Percentiles rank a stretch among this genome's conserved stretches.
These are phyloP conservation scores for Idaea straminata DNA, from an alignment of 2,888 invertebrate species.

Conservation along the genomic window DNA sequence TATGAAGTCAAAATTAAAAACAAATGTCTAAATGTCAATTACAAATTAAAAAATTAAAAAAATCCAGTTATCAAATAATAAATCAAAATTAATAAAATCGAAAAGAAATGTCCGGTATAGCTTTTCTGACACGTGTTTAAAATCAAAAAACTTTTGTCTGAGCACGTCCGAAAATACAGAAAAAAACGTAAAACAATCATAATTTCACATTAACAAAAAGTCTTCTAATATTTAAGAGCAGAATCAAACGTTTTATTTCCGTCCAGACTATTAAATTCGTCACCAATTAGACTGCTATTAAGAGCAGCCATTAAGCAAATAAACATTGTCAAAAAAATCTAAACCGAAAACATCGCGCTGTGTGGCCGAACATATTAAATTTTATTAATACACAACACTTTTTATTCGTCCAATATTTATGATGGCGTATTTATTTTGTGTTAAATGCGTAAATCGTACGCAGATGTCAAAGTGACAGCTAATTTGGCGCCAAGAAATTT, in stretches of 20 bases:
- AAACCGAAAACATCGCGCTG: conserved; percentile 42
- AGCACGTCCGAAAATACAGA: neutral
- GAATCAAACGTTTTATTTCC: conserved; percentile 20
- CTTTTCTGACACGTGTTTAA: no score
- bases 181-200: neutral
- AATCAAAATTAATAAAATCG: no score
- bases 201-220: neutral
- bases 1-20: no score
- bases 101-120: no score
- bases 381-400: conserved; percentile 57
- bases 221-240: neutral
- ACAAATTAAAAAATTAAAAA: no score
- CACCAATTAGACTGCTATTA: conserved; percentile 34
- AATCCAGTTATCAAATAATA: no score
- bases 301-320: conserved; percentile 26
- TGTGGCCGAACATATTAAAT: conserved; percentile 59
- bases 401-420: conserved; percentile 47
- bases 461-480: conserved; percentile 56
- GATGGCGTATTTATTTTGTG: conserved; percentile 53
- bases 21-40: no score
- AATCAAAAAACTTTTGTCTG: conserved; percentile 22
- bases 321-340: conserved; percentile 24
- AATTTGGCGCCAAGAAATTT: conserved; percentile 60
- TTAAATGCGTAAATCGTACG: conserved; percentile 59
- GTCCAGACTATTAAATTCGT: conserved; percentile 30